Evolutionary conservation across 2,797 vertebrate genomes (phyloP), one percentile per base, ranked within the genome.

Genomic region (Premnoplex brunnescens): DNA sequence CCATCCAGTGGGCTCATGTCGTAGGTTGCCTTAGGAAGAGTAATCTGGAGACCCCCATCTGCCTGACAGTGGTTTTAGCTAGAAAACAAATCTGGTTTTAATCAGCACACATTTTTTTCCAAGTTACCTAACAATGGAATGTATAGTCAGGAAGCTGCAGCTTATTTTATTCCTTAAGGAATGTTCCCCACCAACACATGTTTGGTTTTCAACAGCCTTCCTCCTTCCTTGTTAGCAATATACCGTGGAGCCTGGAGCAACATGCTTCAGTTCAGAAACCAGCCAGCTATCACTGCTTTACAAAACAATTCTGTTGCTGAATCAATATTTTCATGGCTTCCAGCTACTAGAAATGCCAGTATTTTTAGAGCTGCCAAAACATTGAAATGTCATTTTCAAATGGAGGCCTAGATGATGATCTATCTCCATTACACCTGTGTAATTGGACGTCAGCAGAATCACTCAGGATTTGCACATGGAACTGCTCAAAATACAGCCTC

Each of bases 311-410:
- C 93, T 93, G 74, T 6, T 89, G 82, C 93, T 94, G 91, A 97
- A 85, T 94, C 97, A 96, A 86, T 96, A 97, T 91, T 96, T 95
- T 91, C 71, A 93, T 96, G 64, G 95, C 96, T 94, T 96, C 63
- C 17, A 46, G 96, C 69, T 93, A 93, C 66, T 58, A 92, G 63
- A 95, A 97, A 96, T 92, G 58, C 73, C 89, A 92, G 80, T 68
- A 74, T 49, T 85, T 93, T 95, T 80, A 93, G 84, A 93, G 73
- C 69, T 93, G 77, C 74, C 69, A 83, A 91, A 94, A 77, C 49
- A 91, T 67, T 80, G 68, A 85, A 79, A 81, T 79, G 92, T 56
- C 89, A 54, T 82, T 97, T 96, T 80, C 60, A 69, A 93, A 97
- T 94, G 80, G 89, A 95, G 85, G 26, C 80, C 71, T 68, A 54